phyloP scores from a whole-genome alignment of 2,797 vertebrate species.

The Synaphobranchus kaupii region DNA sequence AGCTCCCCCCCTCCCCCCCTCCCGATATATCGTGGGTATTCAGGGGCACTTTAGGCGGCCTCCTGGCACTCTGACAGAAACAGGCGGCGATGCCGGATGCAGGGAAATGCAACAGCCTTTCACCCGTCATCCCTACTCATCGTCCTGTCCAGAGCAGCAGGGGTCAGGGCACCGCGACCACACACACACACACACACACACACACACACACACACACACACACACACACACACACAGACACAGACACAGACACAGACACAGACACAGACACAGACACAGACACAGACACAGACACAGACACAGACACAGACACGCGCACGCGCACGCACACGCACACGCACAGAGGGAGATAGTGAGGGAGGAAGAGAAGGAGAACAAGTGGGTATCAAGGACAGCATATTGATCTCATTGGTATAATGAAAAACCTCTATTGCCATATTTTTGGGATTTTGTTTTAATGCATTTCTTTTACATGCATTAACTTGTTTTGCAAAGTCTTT shows the following conservation, averaged over 20 bases:
- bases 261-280: too few species aligned
- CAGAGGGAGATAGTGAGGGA: neutral
- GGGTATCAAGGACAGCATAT: neutral
- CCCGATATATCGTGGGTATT: neutral
- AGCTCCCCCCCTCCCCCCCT: neutral
- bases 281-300: too few species aligned
- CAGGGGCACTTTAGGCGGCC: neutral
- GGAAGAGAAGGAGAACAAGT: neutral
- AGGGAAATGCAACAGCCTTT: neutral
- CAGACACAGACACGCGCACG: too few species aligned
- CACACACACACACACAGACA: too few species aligned
- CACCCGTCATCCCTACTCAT: neutral
- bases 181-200: too few species aligned
- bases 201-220: too few species aligned
- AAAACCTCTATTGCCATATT: too few species aligned
- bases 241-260: too few species aligned
- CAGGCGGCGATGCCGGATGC: neutral
- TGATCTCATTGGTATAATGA: neutral
- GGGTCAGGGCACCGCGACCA: neutral
- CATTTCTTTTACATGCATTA: too few species aligned
- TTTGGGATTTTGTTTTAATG: too few species aligned
- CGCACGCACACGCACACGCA: too few species aligned
- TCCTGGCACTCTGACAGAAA: slow-evolving; percentile 10
- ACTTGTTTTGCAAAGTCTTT: too few species aligned
- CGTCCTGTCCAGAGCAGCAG: neutral